Evolutionary conservation across 2,888 invertebrate genomes (phyloP).

Genomic region (Anthophora plumipes): DNA sequence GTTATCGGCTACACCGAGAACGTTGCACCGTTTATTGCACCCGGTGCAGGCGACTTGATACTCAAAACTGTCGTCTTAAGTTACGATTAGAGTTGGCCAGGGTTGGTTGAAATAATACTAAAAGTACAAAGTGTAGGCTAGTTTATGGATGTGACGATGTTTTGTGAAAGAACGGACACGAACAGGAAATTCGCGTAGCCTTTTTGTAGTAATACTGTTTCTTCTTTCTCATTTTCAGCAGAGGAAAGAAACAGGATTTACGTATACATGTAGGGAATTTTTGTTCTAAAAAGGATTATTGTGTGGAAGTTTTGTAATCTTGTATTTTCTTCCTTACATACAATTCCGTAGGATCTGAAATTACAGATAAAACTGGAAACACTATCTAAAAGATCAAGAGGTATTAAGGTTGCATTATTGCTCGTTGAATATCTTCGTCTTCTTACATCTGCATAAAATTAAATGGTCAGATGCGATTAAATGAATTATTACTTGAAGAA

Average conservation of each 20-base stretch:
- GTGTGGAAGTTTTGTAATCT: too few relatives aligned
- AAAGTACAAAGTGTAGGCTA: neutral
- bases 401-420: too few relatives aligned
- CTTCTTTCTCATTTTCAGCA: neutral
- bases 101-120: slow-evolving; percentile 11
- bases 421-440: too few relatives aligned
- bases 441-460: too few relatives aligned
- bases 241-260: neutral
- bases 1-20: slow-evolving; percentile 43
- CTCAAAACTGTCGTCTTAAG: slow-evolving; percentile 33
- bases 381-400: too few relatives aligned
- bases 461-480: too few relatives aligned
- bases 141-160: slow-evolving; percentile 1
- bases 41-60: slow-evolving; percentile 30
- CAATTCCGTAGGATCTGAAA: too few relatives aligned
- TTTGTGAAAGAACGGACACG: neutral
- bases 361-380: too few relatives aligned
- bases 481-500: too few relatives aligned
- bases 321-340: too few relatives aligned
- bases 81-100: slow-evolving; percentile 22
- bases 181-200: neutral
- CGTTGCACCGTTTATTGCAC: slow-evolving; percentile 43
- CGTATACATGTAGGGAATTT: too few relatives aligned
- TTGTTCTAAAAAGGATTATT: too few relatives aligned
- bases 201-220: neutral